Base-by-base conservation (phyloP, 2,888 invertebrate genomes). In the Globia sparganii region DNA sequence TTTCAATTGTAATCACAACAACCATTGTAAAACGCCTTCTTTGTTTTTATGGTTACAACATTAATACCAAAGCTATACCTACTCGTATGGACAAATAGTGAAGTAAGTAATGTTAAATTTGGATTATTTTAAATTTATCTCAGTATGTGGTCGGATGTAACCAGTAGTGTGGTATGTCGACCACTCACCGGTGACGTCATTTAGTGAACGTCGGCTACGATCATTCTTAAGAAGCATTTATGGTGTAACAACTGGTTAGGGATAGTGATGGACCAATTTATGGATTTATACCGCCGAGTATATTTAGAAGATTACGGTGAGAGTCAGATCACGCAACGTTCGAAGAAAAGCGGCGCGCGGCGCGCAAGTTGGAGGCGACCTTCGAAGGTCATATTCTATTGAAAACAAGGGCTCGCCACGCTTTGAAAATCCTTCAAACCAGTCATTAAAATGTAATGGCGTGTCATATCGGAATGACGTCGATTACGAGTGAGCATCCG, bases 181-280 rank as follows among this genome's bases (percentile, higher is more conserved):
- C 87, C 80, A 77, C 77, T 87, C 86, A 74, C 86, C 67, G 77
- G 40, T 78, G 86, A 88, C 84, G 83, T 84, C 82, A 86, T 28
- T 11, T 59, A 87, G 89, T 87, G 88, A 87, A 84, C 73, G 88
- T 84, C 79, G 72, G 43, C 65, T 64, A 65, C 79, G 66, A 81
- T 83, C 37, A 76, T 78, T 86, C 67, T 78, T 77, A 64, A 81
- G 73, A 84, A 66, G 79, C 43, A 77, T 80, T 66, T 68, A 83
- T 87, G 84, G 77, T 88, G 89, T 77, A 87, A 87, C 78, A 88
- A 81, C 86, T 81, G 83, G 87, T 88, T 85, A 74, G 72, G 77
- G 78, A 75, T 84, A 86, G 80, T 69, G 72, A 82, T 84, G 78
- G 71, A 72, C 64, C 77, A 85, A 78, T 80, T 77, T 84, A 83